Evolutionary conservation across 2,797 vertebrate species (phyloP), one percentile per base, ranked within the genome.

Genomic region (Siniperca obscura): DNA sequence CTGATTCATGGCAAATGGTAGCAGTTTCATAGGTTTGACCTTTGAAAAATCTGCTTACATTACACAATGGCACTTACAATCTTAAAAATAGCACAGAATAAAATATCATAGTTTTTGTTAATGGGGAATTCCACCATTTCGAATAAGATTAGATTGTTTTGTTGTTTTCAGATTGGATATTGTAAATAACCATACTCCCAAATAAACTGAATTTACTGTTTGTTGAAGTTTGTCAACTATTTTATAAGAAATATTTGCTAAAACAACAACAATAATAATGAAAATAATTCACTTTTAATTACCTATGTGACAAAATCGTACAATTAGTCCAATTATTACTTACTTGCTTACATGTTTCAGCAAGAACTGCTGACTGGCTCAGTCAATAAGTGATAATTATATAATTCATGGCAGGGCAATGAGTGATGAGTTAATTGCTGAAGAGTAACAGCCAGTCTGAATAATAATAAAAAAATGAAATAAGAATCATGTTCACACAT

Each of bases 281-380:
- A 36, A 56, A n/a, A 57, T 10, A n/a, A 59, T 19, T 56, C 10
- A 13, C 34, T 66, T 53, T 55, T 22, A 21, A 68, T 57, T 21
- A 19, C 52, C 11, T 40, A 25, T 25, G 59, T 21, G n/a, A 44
- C 44, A 30, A 9, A 44, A 55, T 25, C 12, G 0, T 50, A 19
- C 10, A 70, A 21, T 56, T 46, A 11, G 59, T 67, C 2, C 0
- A 44, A 5, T 38, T 17, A 46, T 59, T 34, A 21, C 13, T 40
- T 34, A 21, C 36, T 65, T 48, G 17, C 21, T n/a, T 44, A 13
- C 16, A 13, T 48, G 53, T 60, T 52, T 69, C 30, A 25, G 8
- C 3, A 66, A 21, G 50, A 55, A 13, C n/a, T 16, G 38, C 50
- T 56, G 70, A 60, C 67, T 67, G 78, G 34, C 36, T 67, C 25